phyloP scores from a whole-genome alignment of 2,113 vertebrate genomes.

The Chascanopsetta lugubris region DNA sequence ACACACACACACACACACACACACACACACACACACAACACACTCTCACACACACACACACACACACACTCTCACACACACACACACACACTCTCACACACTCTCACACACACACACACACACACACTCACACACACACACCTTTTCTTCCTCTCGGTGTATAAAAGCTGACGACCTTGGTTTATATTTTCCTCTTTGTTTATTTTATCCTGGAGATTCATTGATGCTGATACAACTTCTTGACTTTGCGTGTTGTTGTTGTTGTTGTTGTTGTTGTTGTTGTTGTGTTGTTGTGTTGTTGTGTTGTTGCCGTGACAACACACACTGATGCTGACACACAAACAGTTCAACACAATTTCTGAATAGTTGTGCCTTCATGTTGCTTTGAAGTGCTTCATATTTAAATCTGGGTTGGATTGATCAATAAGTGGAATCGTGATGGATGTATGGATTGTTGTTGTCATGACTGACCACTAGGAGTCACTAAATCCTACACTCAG shows the following conservation, averaged over 20 bases:
- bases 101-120: constrained; percentile 28
- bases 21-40: constrained; percentile 33
- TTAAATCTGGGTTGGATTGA: too few species aligned
- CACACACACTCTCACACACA: constrained; percentile 26
- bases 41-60: constrained; percentile 19
- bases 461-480: too few species aligned
- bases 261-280: too few species aligned
- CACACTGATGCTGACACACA: too few species aligned
- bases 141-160: constrained; percentile 36
- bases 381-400: too few species aligned
- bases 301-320: too few species aligned
- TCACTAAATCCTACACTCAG: too few species aligned
- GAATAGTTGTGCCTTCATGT: too few species aligned
- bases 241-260: neutral
- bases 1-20: constrained; percentile 19
- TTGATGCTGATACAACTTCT: neutral
- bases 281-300: too few species aligned
- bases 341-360: too few species aligned
- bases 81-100: constrained; percentile 23
- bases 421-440: too few species aligned
- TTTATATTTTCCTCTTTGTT: constrained; percentile 37
- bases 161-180: constrained; percentile 52
- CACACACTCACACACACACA: constrained; percentile 19
- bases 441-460: too few species aligned
- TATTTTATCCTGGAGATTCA: constrained; percentile 12